Conservation (phyloP, 2,113 vertebrate species). For the Porphyrio hochstetteri region DNA sequence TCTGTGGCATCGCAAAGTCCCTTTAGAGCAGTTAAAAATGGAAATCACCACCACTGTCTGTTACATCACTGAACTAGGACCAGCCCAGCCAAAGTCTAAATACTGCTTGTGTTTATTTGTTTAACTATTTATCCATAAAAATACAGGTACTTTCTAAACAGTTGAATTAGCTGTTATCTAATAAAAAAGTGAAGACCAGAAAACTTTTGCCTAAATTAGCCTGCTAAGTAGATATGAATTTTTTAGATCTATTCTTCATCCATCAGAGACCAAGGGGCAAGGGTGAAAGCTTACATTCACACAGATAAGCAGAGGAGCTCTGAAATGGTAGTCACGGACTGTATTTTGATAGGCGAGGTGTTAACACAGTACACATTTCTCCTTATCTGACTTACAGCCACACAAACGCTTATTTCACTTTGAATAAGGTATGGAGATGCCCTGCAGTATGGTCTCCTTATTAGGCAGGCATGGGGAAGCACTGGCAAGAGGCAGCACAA, state of each 20-base stretch:
- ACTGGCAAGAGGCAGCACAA: neutral
- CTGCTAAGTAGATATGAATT: neutral
- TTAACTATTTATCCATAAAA: neutral
- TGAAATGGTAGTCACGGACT: neutral
- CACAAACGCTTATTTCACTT: conserved; percentile 9
- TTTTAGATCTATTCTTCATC: neutral
- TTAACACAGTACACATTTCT: neutral
- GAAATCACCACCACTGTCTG: neutral
- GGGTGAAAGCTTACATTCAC: neutral
- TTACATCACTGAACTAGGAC: neutral
- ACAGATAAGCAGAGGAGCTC: neutral
- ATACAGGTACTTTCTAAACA: neutral
- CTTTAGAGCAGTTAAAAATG: neutral
- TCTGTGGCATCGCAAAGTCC: neutral
- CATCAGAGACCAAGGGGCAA: neutral
- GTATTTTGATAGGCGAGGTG: neutral
- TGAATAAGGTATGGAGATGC: neutral
- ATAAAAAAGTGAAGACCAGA: neutral
- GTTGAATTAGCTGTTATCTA: neutral
- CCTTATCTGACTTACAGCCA: conserved; percentile 17
- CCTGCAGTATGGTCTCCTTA: neutral
- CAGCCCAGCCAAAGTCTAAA: neutral
- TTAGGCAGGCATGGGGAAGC: conserved; percentile 38
- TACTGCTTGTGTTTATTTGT: neutral
- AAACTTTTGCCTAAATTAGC: neutral